Evolutionary conservation across 2,797 vertebrate species (phyloP), one percentile per base, ranked within the genome.

Genomic region (Chrysocyon brachyurus): DNA sequence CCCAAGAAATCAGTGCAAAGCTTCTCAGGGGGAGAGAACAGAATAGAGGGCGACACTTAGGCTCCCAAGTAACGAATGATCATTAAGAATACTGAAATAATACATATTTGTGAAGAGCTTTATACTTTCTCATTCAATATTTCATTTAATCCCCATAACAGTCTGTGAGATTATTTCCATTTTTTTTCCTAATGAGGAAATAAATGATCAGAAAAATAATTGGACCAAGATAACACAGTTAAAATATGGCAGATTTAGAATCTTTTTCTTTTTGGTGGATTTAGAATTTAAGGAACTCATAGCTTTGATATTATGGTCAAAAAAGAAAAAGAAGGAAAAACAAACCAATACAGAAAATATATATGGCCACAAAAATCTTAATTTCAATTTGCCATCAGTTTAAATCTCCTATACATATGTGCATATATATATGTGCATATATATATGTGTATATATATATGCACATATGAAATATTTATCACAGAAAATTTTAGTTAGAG

Each of bases 241-340:
- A 95, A 97, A 73, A 52, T 6, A 40, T 2, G 10, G 21, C 12
- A 90, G 7, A 83, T 85, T 88, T 66, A 85, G 46, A 95, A 94
- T 83, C 40, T 46, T 46, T 46, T 46, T 46, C 40, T 46, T 46
- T 46, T 46, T 2, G 8, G 21, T 11, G 87, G 9, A 83, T 85
- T 88, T 66, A 85, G 46, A 95, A 94, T 79, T 64, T 94, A 91
- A 92, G 16, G 22, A 87, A 77, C 64, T 77, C 59, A 56, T 59
- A 5, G 17, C 52, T 26, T 28, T 92, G n/a, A 68, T 54, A 68
- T 12, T 59, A 64, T 1, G 86, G 24, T 68, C n/a, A 54, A 91
- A 92, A 79, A 49, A 56, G 77, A 82, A 85, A 56, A 81, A 49
- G 11, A 59, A 28, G 90, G 26, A 70, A 91, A 90, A 63, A 8